Conservation (phyloP, 2,797 vertebrate genomes). For the Chaetodon trifasciatus region DNA sequence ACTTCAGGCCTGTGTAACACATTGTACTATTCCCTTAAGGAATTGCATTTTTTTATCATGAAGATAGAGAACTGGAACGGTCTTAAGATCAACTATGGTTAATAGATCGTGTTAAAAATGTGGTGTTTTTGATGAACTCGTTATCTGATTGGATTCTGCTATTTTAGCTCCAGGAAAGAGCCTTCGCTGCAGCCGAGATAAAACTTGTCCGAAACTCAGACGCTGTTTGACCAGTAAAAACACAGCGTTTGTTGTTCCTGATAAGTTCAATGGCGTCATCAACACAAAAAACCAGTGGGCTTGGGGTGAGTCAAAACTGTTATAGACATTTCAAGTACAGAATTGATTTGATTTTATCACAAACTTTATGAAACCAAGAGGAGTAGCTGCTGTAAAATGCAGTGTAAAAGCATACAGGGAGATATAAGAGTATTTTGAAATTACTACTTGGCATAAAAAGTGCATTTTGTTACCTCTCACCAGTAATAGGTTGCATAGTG, state of each 20-base stretch:
- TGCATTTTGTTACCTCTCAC: background rate
- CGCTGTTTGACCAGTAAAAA: fast-evolving
- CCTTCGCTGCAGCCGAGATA: fast-evolving
- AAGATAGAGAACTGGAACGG: background rate
- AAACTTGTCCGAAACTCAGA: fast-evolving
- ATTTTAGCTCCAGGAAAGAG: fast-evolving
- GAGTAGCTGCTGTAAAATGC: background rate
- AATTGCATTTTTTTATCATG: background rate
- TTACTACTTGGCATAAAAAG: background rate
- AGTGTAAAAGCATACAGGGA: slow-evolving; percentile 3
- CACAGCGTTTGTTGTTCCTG: background rate
- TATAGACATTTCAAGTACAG: background rate
- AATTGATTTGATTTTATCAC: background rate
- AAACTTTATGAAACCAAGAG: background rate
- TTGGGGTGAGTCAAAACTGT: background rate
- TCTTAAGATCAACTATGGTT: background rate
- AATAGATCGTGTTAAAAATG: background rate
- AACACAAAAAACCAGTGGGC: fast-evolving
- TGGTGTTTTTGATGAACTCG: background rate
- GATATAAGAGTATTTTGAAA: background rate
- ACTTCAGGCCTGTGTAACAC: background rate
- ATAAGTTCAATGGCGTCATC: slow-evolving; percentile 33
- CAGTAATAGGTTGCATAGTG: fast-evolving
- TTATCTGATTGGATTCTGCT: background rate
- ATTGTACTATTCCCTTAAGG: background rate